These are phyloP conservation scores for Urophycis tenuis DNA, from an alignment of 2,797 vertebrate genomes.

Conservation along the genomic window DNA sequence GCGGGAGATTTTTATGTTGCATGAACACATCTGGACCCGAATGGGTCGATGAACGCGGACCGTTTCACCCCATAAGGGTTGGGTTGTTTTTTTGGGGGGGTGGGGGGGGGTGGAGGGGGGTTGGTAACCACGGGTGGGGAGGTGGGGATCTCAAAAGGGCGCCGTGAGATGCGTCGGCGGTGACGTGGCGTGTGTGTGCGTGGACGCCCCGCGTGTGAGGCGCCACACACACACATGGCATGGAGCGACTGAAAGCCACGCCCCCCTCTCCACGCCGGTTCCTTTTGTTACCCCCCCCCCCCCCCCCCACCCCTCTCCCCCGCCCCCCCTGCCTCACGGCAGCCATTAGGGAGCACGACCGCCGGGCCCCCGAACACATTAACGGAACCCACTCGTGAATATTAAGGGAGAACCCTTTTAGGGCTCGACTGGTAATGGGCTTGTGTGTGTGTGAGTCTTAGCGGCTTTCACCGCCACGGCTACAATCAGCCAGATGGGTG, in stretches of 20 bases:
- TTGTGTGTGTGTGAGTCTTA: conserved; percentile 46
- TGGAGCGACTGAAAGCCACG: not conserved
- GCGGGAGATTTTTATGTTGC: conserved; percentile 53
- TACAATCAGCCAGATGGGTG: conserved; percentile 57
- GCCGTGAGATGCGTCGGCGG: not conserved
- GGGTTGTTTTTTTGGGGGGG: no score
- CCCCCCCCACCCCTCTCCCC: no score
- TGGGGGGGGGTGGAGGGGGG: no score
- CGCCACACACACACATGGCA: no score
- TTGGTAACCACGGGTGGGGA: no score
- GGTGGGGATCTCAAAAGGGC: not conserved
- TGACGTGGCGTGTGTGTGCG: not conserved
- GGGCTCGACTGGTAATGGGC: conserved; percentile 59
- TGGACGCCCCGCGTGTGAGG: not conserved
- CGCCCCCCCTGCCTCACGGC: not conserved
- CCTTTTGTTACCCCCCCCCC: not conserved
- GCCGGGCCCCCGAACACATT: conserved; percentile 55
- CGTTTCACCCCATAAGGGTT: conserved; percentile 46
- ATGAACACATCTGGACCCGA: conserved; percentile 42
- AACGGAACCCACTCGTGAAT: conserved; percentile 59
- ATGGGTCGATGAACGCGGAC: conserved; percentile 34
- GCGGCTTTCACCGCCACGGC: conserved; percentile 33
- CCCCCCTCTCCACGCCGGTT: not conserved
- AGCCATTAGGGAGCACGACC: not conserved
- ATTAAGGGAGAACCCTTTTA: conserved; percentile 63